A percentile compares a stretch with the other conserved stretches of the same genome.
phyloP scores from a whole-genome alignment of 2,797 vertebrate species.

The Microctenopoma lineatum region DNA sequence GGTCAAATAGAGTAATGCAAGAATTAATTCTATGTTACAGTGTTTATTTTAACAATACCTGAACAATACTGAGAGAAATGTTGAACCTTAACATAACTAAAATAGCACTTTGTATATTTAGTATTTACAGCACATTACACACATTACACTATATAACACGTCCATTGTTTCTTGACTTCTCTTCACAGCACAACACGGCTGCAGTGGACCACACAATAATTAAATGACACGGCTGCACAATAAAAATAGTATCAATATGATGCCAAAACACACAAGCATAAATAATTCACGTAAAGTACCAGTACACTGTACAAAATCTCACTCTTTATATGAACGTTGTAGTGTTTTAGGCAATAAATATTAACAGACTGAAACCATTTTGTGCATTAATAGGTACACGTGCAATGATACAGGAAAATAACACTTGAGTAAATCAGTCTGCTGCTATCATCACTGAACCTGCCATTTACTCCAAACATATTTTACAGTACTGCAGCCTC shows the following conservation, averaged over 20 bases:
- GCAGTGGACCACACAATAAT: constrained; percentile 37
- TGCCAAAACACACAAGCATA: constrained; percentile 58
- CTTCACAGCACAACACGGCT: constrained; percentile 65
- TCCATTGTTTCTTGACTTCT: constrained; percentile 24
- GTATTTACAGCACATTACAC: constrained; percentile 61
- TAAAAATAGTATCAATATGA: constrained; percentile 45
- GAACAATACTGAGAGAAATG: constrained; percentile 64
- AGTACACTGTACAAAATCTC: constrained; percentile 65
- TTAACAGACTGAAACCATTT: constrained; percentile 41
- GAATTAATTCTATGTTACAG: constrained; percentile 17
- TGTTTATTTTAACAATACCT: constrained; percentile 70
- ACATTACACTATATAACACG: constrained; percentile 44
- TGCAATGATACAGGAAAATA: constrained; percentile 27
- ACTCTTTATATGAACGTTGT: constrained; percentile 52
- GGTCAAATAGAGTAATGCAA: constrained; percentile 48
- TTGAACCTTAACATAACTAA: constrained; percentile 32
- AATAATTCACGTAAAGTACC: constrained; percentile 69
- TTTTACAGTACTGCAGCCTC: constrained; percentile 22
- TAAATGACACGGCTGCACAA: constrained; percentile 35
- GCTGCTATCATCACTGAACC: constrained; percentile 26
- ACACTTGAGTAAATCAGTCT: constrained; percentile 40
- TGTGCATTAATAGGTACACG: constrained; percentile 32
- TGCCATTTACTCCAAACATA: constrained; percentile 4
- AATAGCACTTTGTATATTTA: constrained; percentile 48
- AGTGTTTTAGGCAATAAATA: constrained; percentile 82